Evolutionary conservation across 2,888 invertebrate genomes (phyloP).

Genomic region (Scaeva pyrastri): DNA sequence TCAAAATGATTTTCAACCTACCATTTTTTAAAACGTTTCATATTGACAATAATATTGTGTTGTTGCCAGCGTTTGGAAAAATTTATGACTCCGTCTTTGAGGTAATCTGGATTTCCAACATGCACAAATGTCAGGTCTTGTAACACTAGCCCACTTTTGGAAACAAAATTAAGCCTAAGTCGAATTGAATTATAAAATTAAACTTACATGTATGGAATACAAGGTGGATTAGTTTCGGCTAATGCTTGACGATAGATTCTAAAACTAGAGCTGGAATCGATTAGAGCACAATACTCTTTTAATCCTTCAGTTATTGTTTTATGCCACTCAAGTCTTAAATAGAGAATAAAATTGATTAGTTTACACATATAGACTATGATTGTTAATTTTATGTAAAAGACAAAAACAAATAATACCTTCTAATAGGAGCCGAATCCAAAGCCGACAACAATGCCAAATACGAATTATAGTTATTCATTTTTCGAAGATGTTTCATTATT

Average conservation of each 20-base stretch:
- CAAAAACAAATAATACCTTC: constrained; percentile 79
- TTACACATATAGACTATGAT: not conserved
- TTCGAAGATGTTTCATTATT: constrained; percentile 98
- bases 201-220: constrained; percentile 99
- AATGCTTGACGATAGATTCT: constrained; percentile 97
- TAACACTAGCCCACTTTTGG: constrained; percentile 94
- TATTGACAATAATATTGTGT: constrained; percentile 98
- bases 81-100: constrained; percentile 94
- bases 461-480: constrained; percentile 99
- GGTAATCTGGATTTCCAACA: constrained; percentile 96
- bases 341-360: not conserved
- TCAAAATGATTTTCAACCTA: constrained; percentile 82
- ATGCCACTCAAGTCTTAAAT: constrained; percentile 93
- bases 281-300: constrained; percentile 97
- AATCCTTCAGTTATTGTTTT: constrained; percentile 95
- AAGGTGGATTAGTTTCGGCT: constrained; percentile 97
- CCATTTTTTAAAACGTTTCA: constrained; percentile 99
- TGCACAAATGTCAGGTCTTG: constrained; percentile 99
- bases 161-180: constrained; percentile 54
- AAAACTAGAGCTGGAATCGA: constrained; percentile 99
- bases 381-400: not conserved
- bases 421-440: constrained; percentile 96
- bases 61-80: constrained; percentile 99
- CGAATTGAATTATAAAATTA: constrained; percentile 1
- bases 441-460: constrained; percentile 98